phyloP scores from a whole-genome alignment of 2,113 vertebrate species.

The Scophthalmus maximus region DNA sequence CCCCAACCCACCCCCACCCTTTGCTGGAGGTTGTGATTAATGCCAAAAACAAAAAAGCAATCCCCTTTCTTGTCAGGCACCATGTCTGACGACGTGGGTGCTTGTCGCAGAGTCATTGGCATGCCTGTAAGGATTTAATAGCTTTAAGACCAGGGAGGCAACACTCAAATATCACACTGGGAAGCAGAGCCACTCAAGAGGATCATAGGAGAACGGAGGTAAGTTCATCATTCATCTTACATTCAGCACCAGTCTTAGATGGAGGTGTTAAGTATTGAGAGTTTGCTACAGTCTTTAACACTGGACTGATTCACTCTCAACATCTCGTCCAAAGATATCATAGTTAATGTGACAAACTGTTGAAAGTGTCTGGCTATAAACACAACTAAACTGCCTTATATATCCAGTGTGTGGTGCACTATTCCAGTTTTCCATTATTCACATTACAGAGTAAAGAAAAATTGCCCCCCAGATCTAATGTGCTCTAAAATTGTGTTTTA shows the following conservation, averaged over 20 bases:
- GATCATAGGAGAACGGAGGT: slow-evolving; percentile 60
- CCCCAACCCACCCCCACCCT: slow-evolving; percentile 17
- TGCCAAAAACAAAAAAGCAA: slow-evolving; percentile 64
- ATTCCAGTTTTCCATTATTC: background rate
- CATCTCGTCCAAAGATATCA: slow-evolving; percentile 14
- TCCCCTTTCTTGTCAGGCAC: slow-evolving; percentile 62
- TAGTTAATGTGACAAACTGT: slow-evolving; percentile 15
- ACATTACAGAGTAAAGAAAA: background rate
- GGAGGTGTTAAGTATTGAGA: slow-evolving; percentile 41
- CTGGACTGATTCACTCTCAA: slow-evolving; percentile 1
- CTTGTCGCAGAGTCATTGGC: slow-evolving; percentile 62
- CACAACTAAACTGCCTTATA: slow-evolving; percentile 1
- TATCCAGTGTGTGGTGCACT: background rate
- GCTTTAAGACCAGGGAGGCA: slow-evolving; percentile 65
- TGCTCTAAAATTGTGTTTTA: too few species aligned
- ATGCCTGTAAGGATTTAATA: slow-evolving; percentile 76
- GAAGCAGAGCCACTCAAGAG: slow-evolving; percentile 58
- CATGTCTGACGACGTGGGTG: slow-evolving; percentile 51
- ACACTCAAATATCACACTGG: slow-evolving; percentile 68
- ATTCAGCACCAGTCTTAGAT: slow-evolving; percentile 16
- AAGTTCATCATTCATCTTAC: slow-evolving; percentile 64
- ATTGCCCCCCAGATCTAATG: background rate
- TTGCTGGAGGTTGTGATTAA: slow-evolving; percentile 51
- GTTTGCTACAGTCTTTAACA: slow-evolving; percentile 28
- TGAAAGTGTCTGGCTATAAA: slow-evolving; percentile 20